Percentiles rank a stretch among this genome's conserved stretches.
phyloP scores from a whole-genome alignment of 2,888 invertebrate genomes.

The Ormia ochracea region DNA sequence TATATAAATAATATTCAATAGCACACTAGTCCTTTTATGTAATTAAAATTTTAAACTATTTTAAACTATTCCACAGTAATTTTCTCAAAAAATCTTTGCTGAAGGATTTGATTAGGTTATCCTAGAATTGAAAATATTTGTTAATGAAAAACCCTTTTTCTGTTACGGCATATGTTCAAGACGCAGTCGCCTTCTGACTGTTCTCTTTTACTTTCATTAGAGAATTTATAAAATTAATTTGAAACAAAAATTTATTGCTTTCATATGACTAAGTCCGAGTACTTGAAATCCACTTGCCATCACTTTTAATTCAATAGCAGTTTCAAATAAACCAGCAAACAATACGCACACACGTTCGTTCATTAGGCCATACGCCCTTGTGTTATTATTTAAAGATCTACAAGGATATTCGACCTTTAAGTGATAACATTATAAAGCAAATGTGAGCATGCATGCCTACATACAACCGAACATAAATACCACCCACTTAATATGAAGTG shows the following conservation, averaged over 20 bases:
- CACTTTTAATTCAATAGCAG: constrained; percentile 21
- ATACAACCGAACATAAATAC: constrained; percentile 26
- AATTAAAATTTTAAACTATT: no score
- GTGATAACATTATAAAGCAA: neutral
- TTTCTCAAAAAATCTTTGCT: no score
- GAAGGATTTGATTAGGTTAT: no score
- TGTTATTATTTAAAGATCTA: constrained; percentile 1
- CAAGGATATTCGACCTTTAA: constrained; percentile 11
- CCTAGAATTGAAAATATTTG: no score
- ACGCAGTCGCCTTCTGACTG: neutral
- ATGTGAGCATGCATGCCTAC: neutral
- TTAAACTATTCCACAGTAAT: no score
- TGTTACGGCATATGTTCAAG: no score
- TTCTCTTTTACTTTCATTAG: no score
- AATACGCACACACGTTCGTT: constrained; percentile 9
- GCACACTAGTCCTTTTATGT: no score
- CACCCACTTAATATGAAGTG: constrained; percentile 53
- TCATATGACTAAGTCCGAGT: neutral
- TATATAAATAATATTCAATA: no score
- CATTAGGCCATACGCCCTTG: neutral
- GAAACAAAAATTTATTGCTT: neutral
- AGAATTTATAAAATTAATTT: neutral
- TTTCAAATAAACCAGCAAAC: constrained; percentile 3
- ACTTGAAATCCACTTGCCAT: constrained; percentile 22
- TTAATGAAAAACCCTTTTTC: no score